Percentiles rank a stretch among this genome's conserved stretches.
Evolutionary conservation across 2,797 vertebrate species (phyloP).

Genomic region (Limosa lapponica): DNA sequence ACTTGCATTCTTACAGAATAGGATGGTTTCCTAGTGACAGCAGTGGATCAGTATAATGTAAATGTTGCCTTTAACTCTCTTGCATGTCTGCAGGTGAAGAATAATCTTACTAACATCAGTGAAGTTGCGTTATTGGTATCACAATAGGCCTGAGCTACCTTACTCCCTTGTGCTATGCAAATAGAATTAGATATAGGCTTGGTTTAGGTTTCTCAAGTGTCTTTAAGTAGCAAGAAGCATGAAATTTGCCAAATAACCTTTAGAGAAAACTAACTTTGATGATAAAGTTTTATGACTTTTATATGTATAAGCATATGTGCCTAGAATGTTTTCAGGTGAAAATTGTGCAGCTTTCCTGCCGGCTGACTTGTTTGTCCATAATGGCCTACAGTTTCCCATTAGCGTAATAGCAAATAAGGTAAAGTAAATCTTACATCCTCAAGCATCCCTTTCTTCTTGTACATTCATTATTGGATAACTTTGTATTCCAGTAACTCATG

Average conservation of each 20-base stretch:
- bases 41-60: background rate
- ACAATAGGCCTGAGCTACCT: background rate
- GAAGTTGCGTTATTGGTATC: background rate
- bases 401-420: background rate
- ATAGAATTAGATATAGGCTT: background rate
- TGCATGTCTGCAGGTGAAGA: background rate
- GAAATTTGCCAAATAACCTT: background rate
- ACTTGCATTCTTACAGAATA: background rate
- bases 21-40: background rate
- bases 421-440: background rate
- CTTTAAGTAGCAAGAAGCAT: background rate
- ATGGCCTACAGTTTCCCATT: background rate
- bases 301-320: background rate
- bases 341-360: background rate
- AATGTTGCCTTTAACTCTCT: background rate
- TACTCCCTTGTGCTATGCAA: background rate
- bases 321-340: background rate
- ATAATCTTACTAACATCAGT: background rate
- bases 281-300: background rate
- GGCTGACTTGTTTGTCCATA: background rate
- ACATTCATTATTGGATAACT: background rate
- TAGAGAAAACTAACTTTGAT: background rate
- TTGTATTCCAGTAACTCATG: background rate
- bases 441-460: background rate
- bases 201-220: background rate